These are phyloP conservation scores for Gulo gulo DNA, from an alignment of 2,113 vertebrate genomes.

Conservation along the genomic window DNA sequence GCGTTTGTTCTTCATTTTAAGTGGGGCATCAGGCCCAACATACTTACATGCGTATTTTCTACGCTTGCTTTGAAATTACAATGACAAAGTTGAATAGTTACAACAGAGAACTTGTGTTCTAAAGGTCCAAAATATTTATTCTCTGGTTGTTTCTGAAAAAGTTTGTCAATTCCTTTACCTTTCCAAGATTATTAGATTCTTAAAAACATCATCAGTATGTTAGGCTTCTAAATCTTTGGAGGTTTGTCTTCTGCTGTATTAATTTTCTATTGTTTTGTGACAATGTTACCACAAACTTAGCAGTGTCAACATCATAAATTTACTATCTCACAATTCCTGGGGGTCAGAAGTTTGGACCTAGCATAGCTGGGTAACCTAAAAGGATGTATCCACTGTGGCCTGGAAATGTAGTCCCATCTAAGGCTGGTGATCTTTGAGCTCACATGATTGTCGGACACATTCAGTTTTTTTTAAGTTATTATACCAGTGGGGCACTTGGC, in stretches of 20 bases:
- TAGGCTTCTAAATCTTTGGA: background rate
- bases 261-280: background rate
- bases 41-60: background rate
- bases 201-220: background rate
- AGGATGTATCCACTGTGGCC: background rate
- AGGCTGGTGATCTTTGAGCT: background rate
- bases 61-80: background rate
- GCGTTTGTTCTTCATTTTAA: background rate
- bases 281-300: background rate
- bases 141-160: background rate
- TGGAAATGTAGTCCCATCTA: background rate
- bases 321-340: background rate
- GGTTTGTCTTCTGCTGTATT: background rate
- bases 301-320: background rate
- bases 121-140: background rate
- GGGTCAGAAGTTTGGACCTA: background rate
- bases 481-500: too few relatives aligned
- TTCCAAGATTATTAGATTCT: background rate
- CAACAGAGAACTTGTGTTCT: background rate
- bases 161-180: background rate
- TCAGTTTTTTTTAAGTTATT: background rate
- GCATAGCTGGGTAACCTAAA: fast-evolving
- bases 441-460: background rate
- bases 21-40: background rate
- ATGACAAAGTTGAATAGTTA: background rate